Base-by-base conservation (phyloP, 2,797 vertebrate genomes). In the Menidia menidia region DNA sequence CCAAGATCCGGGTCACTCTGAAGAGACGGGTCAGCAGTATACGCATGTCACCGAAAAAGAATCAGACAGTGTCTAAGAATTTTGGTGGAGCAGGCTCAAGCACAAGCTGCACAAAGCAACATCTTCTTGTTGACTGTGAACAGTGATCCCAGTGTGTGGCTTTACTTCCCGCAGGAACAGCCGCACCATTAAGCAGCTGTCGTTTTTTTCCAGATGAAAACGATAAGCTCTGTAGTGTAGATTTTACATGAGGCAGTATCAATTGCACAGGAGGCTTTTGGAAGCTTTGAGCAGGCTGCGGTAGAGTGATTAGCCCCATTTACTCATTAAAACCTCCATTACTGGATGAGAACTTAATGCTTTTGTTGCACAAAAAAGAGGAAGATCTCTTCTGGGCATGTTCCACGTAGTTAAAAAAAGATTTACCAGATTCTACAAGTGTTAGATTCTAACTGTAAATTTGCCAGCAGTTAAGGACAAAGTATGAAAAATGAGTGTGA, bases 1-100 rank as follows among this genome's bases (percentile, higher is more conserved):
- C 98, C 85, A 98, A 96, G 93, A 98, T 99, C 81, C 90, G 97
- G 87, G 95, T 99, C 88, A 97, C 97, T 0, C 95, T 99, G 62
- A 99, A 99, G 94, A 96, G 98, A 95, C 94, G 96, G 95, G 98
- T 99, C 86, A 95, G 94, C 11, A 44, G 47, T 44, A 33, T 7
- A 62, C 66, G 63, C 10, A 31, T 12, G 14, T 31, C 58, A 51
- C 25, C 25, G 25, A 4, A 61, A 42, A 16, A 62, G n/a, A 64
- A 50, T 70, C 52, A 60, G 25, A 39, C 18, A 50, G 41, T 52
- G 25, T 44, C 6, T 39, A 13, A 19, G 43, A 39, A 39, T 7
- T 39, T 39, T 39, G 35, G 10, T 39, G 35, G 35, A 39, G 7
- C 35, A 39, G 35, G 35, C 35, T 39, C 10, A 39, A 39, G 10